Evolutionary conservation across 2,797 vertebrate species (phyloP).

Genomic region (Cirrhinus molitorella): DNA sequence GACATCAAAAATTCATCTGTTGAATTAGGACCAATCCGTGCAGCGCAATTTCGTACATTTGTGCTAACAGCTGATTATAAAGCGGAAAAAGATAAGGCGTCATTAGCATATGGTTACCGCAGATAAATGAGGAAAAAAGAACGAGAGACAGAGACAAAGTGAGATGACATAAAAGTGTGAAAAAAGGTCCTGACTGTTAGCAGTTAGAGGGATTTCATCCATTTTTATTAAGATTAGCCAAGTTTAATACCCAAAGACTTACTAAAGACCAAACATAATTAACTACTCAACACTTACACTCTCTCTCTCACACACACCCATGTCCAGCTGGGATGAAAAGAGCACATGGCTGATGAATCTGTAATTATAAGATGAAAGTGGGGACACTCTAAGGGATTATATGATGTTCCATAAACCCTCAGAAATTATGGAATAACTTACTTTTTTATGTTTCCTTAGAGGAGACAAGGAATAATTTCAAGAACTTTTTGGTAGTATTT

Average conservation of each 20-base stretch:
- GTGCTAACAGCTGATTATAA: constrained; percentile 43
- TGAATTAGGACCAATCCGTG: constrained; percentile 7
- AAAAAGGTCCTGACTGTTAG: constrained; percentile 39
- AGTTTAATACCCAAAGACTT: constrained; percentile 45
- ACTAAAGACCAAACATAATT: constrained; percentile 50
- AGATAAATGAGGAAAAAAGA: constrained; percentile 33
- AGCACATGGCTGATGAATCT: constrained; percentile 45
- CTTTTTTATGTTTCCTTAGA: constrained; percentile 11
- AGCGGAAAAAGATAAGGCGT: constrained; percentile 31
- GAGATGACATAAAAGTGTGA: constrained; percentile 20
- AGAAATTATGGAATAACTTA: constrained; percentile 22
- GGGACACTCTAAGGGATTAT: constrained; percentile 43
- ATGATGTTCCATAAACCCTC: constrained; percentile 30
- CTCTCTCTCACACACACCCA: background rate
- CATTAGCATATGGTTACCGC: constrained; percentile 48
- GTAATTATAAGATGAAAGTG: constrained; percentile 52
- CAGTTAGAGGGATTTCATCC: constrained; percentile 46
- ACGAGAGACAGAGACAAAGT: background rate
- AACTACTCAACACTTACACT: constrained; percentile 13
- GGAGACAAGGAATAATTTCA: background rate
- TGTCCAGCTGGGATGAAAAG: constrained; percentile 39
- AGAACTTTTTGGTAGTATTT: background rate
- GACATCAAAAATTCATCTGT: background rate
- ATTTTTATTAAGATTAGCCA: constrained; percentile 52
- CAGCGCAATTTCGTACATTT: constrained; percentile 25